phyloP scores from a whole-genome alignment of 2,797 vertebrate species.

The Acropternis orthonyx region DNA sequence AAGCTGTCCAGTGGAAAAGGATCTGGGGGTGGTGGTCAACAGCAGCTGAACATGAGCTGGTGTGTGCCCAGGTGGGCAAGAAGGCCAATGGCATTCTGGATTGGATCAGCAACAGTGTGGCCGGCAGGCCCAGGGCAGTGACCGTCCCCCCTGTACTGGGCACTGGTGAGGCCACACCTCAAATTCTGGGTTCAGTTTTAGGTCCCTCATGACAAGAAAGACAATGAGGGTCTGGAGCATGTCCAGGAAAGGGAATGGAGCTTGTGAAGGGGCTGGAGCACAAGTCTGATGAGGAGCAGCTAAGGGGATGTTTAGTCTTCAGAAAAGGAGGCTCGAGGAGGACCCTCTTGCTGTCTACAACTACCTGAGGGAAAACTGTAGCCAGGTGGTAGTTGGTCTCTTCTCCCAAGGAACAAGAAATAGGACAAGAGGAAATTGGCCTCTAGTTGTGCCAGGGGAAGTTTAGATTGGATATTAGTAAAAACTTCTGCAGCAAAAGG shows the following conservation, averaged over 20 bases:
- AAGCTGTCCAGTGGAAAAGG: background rate
- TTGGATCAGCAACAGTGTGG: background rate
- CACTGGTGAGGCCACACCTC: background rate
- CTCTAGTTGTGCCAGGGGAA: background rate
- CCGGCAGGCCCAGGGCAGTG: background rate
- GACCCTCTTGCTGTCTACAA: background rate
- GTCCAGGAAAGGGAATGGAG: background rate
- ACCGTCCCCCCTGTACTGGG: background rate
- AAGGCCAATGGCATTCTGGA: background rate
- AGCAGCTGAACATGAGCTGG: background rate
- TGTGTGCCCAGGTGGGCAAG: background rate
- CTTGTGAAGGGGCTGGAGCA: background rate
- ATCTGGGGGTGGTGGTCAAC: background rate
- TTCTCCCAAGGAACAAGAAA: background rate
- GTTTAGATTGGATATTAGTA: background rate
- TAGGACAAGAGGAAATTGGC: background rate
- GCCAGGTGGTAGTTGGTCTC: background rate
- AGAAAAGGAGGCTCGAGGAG: background rate
- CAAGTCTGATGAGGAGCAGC: background rate
- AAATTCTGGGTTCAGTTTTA: background rate
- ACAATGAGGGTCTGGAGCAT: background rate
- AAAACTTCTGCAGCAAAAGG: background rate
- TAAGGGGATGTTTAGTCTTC: background rate
- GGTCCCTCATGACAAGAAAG: background rate
- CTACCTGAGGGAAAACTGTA: background rate